Percentiles rank a stretch among this genome's conserved stretches.
Evolutionary conservation across 2,113 vertebrate genomes (phyloP).

Genomic region (Hemichromis elongatus): DNA sequence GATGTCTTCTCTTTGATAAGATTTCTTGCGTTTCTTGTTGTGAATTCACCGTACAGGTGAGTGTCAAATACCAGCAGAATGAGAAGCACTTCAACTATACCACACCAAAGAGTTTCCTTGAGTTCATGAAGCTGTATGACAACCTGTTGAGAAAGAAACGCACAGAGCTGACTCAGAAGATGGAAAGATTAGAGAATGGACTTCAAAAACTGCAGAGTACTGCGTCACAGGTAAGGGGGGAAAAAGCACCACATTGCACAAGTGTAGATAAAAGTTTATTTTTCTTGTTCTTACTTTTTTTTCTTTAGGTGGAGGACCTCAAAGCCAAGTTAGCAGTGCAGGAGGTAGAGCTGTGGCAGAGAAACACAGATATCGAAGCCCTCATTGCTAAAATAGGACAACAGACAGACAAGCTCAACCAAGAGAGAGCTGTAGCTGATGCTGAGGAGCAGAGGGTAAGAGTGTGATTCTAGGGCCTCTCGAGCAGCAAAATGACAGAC

Average conservation of each 20-base stretch:
- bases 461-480: neutral
- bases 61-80: conserved; percentile 74
- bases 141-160: conserved; percentile 71
- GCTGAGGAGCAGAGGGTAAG: conserved; percentile 67
- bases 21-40: neutral
- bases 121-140: conserved; percentile 73
- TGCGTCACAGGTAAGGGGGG: conserved; percentile 47
- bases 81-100: conserved; percentile 78
- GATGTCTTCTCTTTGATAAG: neutral
- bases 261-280: neutral
- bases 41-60: conserved; percentile 45
- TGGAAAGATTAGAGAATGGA: conserved; percentile 72
- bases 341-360: conserved; percentile 82
- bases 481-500: neutral
- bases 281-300: neutral
- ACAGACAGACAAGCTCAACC: conserved; percentile 67
- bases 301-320: conserved; percentile 82
- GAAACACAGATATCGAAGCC: conserved; percentile 78
- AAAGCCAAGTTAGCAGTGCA: conserved; percentile 83
- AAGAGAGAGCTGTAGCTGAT: conserved; percentile 64
- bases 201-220: conserved; percentile 69
- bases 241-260: fast-evolving
- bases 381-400: conserved; percentile 73
- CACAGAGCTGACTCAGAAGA: conserved; percentile 70
- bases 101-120: conserved; percentile 80